These are phyloP conservation scores for Belonocnema kinseyi DNA, from an alignment of 1,140 invertebrate genomes.

Conservation along the genomic window DNA sequence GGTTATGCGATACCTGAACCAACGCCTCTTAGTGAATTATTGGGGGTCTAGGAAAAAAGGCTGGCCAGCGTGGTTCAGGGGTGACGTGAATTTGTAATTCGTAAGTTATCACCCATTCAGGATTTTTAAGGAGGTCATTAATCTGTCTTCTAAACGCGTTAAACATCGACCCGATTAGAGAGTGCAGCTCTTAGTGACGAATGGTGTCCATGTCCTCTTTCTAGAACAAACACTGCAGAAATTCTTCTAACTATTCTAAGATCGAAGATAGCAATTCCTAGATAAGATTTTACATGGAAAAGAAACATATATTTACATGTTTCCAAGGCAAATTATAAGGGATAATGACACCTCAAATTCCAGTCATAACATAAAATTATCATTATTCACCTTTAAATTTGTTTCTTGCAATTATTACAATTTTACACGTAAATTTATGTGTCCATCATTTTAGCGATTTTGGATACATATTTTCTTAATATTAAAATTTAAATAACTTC, in stretches of 20 bases:
- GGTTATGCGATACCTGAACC: slow-evolving; percentile 38
- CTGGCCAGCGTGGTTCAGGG: slow-evolving; percentile 30
- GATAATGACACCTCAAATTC: not conserved
- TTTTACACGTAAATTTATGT: too few relatives aligned
- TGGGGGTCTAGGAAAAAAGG: slow-evolving; percentile 31
- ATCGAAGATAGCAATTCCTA: slow-evolving; percentile 15
- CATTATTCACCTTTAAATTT: not conserved
- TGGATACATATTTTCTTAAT: too few relatives aligned
- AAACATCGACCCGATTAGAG: not conserved
- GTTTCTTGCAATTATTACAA: not conserved
- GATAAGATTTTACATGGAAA: slow-evolving; percentile 20
- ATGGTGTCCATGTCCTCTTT: not conserved
- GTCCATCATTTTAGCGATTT: too few relatives aligned
- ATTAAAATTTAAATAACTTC: too few relatives aligned
- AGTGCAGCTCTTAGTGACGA: not conserved
- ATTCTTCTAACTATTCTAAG: slow-evolving; percentile 20
- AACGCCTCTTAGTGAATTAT: slow-evolving; percentile 38
- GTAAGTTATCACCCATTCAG: slow-evolving; percentile 13
- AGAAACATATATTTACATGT: slow-evolving; percentile 18
- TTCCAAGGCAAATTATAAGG: not conserved
- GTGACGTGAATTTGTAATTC: slow-evolving; percentile 32
- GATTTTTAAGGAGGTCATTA: slow-evolving; percentile 23
- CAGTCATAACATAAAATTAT: not conserved
- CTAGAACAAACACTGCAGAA: slow-evolving; percentile 33
- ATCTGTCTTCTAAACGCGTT: not conserved